phyloP scores from a whole-genome alignment of 2,888 invertebrate genomes.

The Caenorhabditis doughertyi region DNA sequence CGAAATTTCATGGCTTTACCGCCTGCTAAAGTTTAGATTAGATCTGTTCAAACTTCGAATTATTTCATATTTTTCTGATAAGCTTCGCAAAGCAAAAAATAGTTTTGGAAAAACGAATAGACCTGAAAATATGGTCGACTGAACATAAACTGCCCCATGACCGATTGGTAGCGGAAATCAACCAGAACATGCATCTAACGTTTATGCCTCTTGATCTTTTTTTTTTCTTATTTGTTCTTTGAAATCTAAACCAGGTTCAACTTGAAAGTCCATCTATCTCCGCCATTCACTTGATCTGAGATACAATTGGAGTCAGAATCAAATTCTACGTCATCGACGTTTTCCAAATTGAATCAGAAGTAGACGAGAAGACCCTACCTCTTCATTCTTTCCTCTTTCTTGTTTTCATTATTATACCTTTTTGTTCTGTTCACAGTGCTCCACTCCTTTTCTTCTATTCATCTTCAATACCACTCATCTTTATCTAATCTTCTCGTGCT shows the following conservation, averaged over 20 bases:
- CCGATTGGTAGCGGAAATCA: not conserved
- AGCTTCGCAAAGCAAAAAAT: not conserved
- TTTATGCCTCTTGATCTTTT: not conserved
- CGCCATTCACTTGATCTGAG: not conserved
- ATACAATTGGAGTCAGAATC: constrained; percentile 10
- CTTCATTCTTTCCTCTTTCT: not conserved
- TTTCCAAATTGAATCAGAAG: constrained; percentile 1
- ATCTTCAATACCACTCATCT: constrained; percentile 3
- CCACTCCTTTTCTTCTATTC: constrained; percentile 16
- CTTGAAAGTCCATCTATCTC: not conserved
- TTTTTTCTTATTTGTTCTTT: not conserved
- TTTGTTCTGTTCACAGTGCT: not conserved
- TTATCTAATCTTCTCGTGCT: too few species aligned
- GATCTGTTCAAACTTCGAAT: too few species aligned
- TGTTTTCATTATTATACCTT: not conserved
- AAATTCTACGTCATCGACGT: constrained; percentile 2
- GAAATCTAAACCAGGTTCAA: not conserved
- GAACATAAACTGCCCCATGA: not conserved
- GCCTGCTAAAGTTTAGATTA: too few species aligned
- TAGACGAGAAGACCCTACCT: constrained; percentile 5
- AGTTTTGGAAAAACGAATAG: not conserved
- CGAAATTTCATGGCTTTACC: too few species aligned
- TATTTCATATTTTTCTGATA: not conserved
- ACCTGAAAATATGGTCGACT: not conserved
- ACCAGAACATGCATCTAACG: not conserved